A percentile compares a stretch with the other conserved stretches of the same genome.
Evolutionary conservation across 2,113 vertebrate species (phyloP).

Genomic region (Hippotragus niger): DNA sequence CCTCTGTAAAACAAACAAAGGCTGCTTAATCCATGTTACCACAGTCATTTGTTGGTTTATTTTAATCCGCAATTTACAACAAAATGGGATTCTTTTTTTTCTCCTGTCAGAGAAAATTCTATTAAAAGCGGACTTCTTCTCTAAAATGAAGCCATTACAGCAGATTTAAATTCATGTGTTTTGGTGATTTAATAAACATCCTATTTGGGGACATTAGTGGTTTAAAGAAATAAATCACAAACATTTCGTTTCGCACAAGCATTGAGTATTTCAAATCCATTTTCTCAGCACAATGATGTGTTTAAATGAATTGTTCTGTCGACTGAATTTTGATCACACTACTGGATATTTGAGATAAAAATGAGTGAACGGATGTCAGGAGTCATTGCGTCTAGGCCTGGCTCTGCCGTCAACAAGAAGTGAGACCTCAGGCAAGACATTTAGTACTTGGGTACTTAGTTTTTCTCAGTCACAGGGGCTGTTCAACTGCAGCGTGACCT

Average conservation of each 20-base stretch:
- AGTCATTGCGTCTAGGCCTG: background rate
- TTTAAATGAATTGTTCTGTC: background rate
- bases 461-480: background rate
- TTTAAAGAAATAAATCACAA: slow-evolving; percentile 44
- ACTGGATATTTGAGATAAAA: background rate
- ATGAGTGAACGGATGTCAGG: background rate
- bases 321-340: slow-evolving; percentile 22
- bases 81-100: background rate
- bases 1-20: background rate
- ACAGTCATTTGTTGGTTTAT: background rate
- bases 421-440: background rate
- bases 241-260: slow-evolving; percentile 28
- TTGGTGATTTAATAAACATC: slow-evolving; percentile 44
- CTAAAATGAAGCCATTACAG: slow-evolving; percentile 30
- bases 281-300: slow-evolving; percentile 20
- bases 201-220: slow-evolving; percentile 30
- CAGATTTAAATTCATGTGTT: slow-evolving; percentile 32
- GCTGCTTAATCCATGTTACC: background rate
- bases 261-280: slow-evolving; percentile 3
- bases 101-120: slow-evolving; percentile 25
- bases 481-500: background rate
- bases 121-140: slow-evolving; percentile 28
- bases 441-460: background rate
- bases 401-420: background rate
- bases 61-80: slow-evolving; percentile 42